Base-by-base conservation (phyloP, 2,888 invertebrate genomes). In the Limnephilus auricula region DNA sequence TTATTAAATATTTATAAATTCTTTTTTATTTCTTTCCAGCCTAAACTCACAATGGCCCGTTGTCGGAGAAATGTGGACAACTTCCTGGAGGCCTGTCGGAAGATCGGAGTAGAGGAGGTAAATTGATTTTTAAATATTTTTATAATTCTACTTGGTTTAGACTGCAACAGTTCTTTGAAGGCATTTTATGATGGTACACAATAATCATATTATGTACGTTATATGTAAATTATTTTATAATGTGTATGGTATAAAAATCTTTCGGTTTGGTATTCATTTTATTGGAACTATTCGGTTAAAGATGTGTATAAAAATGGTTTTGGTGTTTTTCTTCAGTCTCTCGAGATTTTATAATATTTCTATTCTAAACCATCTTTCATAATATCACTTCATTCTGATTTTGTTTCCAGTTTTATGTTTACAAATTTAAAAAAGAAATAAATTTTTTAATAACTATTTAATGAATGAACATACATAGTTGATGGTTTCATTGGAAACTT, bases 21-120 rank as follows among this genome's bases (percentile, higher is more conserved):
- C 37, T 83, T 13, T 31, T 86, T 45, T n/a, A 45, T 86, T 45
- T 50, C 50, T 65, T 97, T 97, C 80, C 95, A 99, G 99, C 99
- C 99, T 79, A 99, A 99, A 95, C 95, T 99, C 93, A 98, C 99
- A n/a, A 98, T 98, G 97, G 98, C 99, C 82, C 97, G 99, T 94
- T 99, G 99, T 96, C 97, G 99, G 94, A 96, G 98, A 94, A 99
- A 99, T 95, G 99, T 99, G 45, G 99, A 99, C 94, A 99, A 99
- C 95, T 99, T 99, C 94, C 95, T 99, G 93, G 99, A 99, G 94
- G 99, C 99, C 34, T 99, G 99, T 95, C 97, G 98, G 92, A 98
- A 97, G 95, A 98, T 99, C 94, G 99, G 99, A 93, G 98, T 99
- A 25, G 98, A 98, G 95, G 98, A 99, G 98, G 99, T 99, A 95